Conservation (phyloP, 2,888 invertebrate genomes). For the Chrysodeixis includens region DNA sequence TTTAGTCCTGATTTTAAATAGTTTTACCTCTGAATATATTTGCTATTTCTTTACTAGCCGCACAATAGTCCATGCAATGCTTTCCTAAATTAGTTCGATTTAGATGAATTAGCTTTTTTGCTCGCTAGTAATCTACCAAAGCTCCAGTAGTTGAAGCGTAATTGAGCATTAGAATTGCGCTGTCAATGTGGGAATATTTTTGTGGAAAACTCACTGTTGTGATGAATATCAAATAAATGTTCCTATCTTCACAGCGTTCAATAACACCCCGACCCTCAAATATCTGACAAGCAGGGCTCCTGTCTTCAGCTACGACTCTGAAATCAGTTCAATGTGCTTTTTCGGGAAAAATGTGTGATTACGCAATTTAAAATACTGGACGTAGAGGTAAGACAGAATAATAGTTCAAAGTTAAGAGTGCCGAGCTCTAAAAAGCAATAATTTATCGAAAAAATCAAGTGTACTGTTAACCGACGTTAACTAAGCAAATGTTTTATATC, state of each 20-base stretch:
- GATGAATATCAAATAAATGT: constrained; percentile 46
- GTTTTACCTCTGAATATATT: constrained; percentile 55
- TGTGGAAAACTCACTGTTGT: constrained; percentile 39
- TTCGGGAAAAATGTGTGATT: constrained; percentile 13
- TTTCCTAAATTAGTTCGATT: constrained; percentile 74
- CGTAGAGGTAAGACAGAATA: constrained; percentile 28
- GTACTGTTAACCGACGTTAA: constrained; percentile 5
- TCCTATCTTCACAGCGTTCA: constrained; percentile 70
- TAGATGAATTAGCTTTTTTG: constrained; percentile 77
- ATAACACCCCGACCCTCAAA: constrained; percentile 71
- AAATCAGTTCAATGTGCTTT: constrained; percentile 25
- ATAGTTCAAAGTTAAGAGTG: constrained; percentile 7
- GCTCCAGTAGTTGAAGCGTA: constrained; percentile 69
- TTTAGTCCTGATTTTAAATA: constrained; percentile 40
- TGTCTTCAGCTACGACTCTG: constrained; percentile 84
- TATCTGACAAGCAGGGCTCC: constrained; percentile 87
- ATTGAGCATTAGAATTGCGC: constrained; percentile 84
- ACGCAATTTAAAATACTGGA: constrained; percentile 7
- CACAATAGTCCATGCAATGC: constrained; percentile 82
- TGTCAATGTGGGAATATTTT: constrained; percentile 73
- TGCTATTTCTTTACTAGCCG: constrained; percentile 70
- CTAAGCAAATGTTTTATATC: constrained; percentile 7
- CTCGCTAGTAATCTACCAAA: constrained; percentile 71
- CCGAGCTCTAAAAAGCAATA: neutral
- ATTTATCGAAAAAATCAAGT: constrained; percentile 11